phyloP scores from a whole-genome alignment of 2,797 vertebrate species.

The Carapus acus region DNA sequence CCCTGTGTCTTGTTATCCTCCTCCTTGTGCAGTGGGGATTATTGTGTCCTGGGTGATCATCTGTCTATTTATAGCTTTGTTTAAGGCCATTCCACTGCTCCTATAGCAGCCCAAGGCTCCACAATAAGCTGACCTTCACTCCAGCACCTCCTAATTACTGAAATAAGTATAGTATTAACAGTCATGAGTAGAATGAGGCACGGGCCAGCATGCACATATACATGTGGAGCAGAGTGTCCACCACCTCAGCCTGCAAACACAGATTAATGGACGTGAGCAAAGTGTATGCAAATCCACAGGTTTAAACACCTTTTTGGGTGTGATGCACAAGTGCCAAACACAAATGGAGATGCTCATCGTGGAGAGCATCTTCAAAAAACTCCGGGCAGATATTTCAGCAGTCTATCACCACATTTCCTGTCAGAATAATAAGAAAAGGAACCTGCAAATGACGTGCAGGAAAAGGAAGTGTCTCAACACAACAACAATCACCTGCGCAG shows the following conservation, averaged over 20 bases:
- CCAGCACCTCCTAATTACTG: slow-evolving; percentile 35
- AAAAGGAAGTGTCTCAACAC: too few relatives aligned
- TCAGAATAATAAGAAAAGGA: too few relatives aligned
- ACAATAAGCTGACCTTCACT: slow-evolving; percentile 11
- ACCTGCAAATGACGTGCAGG: too few relatives aligned
- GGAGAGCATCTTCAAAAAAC: too few relatives aligned
- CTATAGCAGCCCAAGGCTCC: slow-evolving; percentile 21
- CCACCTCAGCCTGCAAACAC: neutral
- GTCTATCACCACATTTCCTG: too few relatives aligned
- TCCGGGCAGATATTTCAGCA: too few relatives aligned
- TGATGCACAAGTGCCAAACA: too few relatives aligned
- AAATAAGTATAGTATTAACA: slow-evolving; percentile 20
- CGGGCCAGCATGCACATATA: neutral
- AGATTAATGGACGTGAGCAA: too few relatives aligned
- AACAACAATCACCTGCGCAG: too few relatives aligned
- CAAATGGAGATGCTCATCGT: too few relatives aligned
- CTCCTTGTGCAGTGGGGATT: slow-evolving; percentile 42
- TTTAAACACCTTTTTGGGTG: too few relatives aligned
- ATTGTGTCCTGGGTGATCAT: slow-evolving; percentile 59
- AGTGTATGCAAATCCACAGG: too few relatives aligned
- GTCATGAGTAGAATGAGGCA: neutral
- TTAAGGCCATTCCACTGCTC: slow-evolving; percentile 53
- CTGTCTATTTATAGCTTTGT: slow-evolving; percentile 63
- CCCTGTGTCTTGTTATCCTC: slow-evolving; percentile 9
- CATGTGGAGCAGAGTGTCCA: neutral